Evolutionary conservation across 2,113 vertebrate species (phyloP).

Genomic region (Mustela nigripes): DNA sequence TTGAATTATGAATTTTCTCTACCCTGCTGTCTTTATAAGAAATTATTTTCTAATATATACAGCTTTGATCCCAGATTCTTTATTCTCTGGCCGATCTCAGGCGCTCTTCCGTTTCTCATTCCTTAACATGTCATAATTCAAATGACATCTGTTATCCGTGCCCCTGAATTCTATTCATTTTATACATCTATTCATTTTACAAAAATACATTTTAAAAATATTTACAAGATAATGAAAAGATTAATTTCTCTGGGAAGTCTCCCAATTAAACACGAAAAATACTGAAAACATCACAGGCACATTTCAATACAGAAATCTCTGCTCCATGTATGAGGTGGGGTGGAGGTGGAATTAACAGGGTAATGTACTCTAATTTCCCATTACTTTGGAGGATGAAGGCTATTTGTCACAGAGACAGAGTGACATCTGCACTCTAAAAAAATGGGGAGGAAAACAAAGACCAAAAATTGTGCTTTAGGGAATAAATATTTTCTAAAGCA

Average conservation of each 20-base stretch:
- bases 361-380: slow-evolving; percentile 22
- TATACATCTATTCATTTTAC: no score
- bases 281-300: background rate
- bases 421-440: slow-evolving; percentile 16
- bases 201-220: background rate
- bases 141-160: background rate
- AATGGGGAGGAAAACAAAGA: background rate
- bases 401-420: slow-evolving; percentile 29
- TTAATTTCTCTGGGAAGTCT: background rate
- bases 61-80: background rate
- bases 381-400: background rate
- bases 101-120: background rate
- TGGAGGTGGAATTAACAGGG: background rate
- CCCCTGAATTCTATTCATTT: background rate
- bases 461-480: background rate
- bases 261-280: background rate
- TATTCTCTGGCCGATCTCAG: background rate
- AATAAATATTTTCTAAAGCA: background rate
- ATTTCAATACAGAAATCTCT: background rate
- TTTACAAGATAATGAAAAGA: background rate
- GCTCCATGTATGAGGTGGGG: background rate
- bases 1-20: slow-evolving; percentile 9
- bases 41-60: background rate
- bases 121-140: background rate
- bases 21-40: background rate